Percentiles rank a stretch among this genome's conserved stretches.
These are phyloP conservation scores for Bubo scandiacus DNA, from an alignment of 2,113 vertebrate species.

Conservation along the genomic window DNA sequence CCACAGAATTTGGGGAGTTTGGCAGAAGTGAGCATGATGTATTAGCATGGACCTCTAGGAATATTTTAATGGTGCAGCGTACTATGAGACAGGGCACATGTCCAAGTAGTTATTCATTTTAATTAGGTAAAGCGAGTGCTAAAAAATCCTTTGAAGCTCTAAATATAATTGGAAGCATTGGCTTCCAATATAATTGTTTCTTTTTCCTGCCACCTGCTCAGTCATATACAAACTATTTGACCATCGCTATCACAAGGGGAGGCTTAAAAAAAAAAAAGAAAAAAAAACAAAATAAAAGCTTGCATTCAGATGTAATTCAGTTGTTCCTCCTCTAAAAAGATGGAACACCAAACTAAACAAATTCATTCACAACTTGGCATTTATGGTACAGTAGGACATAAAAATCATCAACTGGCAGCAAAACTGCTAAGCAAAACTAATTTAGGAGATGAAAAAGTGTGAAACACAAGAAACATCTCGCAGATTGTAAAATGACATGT, in stretches of 20 bases:
- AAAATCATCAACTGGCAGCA: slow-evolving; percentile 31
- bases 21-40: not conserved
- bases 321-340: not conserved
- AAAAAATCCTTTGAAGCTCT: not conserved
- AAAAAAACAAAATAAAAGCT: not conserved
- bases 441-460: slow-evolving; percentile 9
- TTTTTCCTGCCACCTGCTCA: not conserved
- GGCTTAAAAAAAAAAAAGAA: not conserved
- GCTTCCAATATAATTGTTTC: not conserved
- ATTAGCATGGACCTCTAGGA: not conserved
- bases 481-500: slow-evolving; percentile 22
- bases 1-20: not conserved
- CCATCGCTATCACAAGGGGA: not conserved
- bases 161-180: not conserved
- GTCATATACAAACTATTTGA: not conserved
- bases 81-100: not conserved
- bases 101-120: not conserved
- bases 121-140: not conserved
- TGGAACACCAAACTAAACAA: not conserved
- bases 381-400: not conserved
- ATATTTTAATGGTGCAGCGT: not conserved
- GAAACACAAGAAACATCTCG: slow-evolving; percentile 9
- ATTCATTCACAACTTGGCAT: slow-evolving; percentile 10
- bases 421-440: slow-evolving; percentile 42
- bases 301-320: not conserved